Evolutionary conservation across 2,888 invertebrate species (phyloP), one percentile per base, ranked within the genome.

Genomic region (Eupithecia vulgata): DNA sequence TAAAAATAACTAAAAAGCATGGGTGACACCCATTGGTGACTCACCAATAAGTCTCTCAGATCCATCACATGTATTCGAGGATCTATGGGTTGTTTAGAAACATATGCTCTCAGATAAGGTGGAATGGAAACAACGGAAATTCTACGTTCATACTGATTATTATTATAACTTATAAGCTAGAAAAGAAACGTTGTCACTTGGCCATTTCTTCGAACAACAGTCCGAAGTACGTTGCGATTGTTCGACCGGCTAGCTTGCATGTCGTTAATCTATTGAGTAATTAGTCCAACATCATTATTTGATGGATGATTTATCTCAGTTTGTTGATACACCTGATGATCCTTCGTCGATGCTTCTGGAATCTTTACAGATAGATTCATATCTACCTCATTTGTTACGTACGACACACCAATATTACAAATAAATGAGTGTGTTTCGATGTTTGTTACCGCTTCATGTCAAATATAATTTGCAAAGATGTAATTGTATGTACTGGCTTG

Each of bases 231-330:
- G 65, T 61, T 62, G 35, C 62, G 52, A 74, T 71, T 71, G 66
- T 74, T 73, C 34, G 34, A 67, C 35, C 59, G 35, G 66, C 67
- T 52, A 40, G 37, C 45, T 75, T 67, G 73, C 75, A 70, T 77
- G 73, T 68, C 57, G 73, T 61, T 77, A 71, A 77, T 75, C 73
- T 68, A 70, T 71, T 71, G 66, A 67, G 35, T 66, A 75, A 77
- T 75, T 75, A 69, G 67, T 72, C 61, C 61, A 68, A 42, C 70
- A 30, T 59, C 40, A 57, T 70, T 48, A 70, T 71, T 4, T 67
- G 70, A 57, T n/a, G 67, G 25, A 15, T 25, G 70, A 73, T 67
- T 72, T 69, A 69, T 69, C 66, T 72, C 40, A 34, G 13, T 62
- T 59, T 35, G 21, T 72, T 72, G 34, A 66, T 74, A 61, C 30